Base-by-base conservation (phyloP, 2,113 vertebrate species). In the Hucho hucho region DNA sequence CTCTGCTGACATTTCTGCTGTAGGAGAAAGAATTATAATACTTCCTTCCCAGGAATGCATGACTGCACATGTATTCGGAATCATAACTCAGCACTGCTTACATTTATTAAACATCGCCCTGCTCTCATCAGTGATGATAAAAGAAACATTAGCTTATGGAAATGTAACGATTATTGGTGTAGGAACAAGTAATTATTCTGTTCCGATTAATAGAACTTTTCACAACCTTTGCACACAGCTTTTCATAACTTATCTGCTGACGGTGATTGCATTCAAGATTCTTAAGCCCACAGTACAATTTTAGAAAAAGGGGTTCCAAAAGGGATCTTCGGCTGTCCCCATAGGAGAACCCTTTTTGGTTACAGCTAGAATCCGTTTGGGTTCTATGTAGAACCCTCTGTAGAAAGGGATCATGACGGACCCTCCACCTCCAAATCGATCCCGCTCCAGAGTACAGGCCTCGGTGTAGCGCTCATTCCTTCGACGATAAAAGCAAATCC, bases 1-100 rank as follows among this genome's bases (percentile, higher is more conserved):
- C 81, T 79, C 79, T 81, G 84, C 85, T 87, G 84, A 88, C 84
- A 86, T 88, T 90, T 86, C 84, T 80, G 81, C 87, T 87, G 83
- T 70, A 43, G 86, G 83, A 79, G 74, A 66, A 74, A 72, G 83
- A 87, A 84, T 80, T 87, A 89, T 84, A 89, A 90, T 89, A 81
- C 78, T 64, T 53, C 49, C 6, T 53, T 74, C 28, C 64, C n/a
- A 20, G 75, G 76, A 81, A 87, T 80, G 86, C 84, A 83, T 84
- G 87, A 85, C 80, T 85, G 66, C 20, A 63, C 86, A 84, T 87
- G 84, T 87, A 81, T 91, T 85, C 73, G 32, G 73, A 81, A 84
- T 85, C 83, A 87, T 87, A 85, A 88, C 74, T 89, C 85, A 86
- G 71, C 63, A 20, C 70, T 81, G 87, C 79, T 81, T 84, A 79